Base-by-base conservation (phyloP, 2,888 invertebrate species). In the Gasteruption jaculator region DNA sequence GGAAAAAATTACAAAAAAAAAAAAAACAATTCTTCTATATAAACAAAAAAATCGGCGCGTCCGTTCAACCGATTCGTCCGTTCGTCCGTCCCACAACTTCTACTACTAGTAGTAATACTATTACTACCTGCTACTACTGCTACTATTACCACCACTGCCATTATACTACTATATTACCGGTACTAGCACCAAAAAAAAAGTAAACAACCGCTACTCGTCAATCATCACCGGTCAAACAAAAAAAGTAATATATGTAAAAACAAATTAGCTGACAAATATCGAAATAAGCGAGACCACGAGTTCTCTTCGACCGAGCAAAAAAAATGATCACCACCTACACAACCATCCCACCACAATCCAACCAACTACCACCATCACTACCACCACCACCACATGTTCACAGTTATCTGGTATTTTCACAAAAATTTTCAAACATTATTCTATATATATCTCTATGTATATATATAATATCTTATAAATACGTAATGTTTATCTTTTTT, bases 291-390 rank as follows among this genome's bases (percentile, higher is more conserved):
- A 57, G 61, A 65, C 60, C 61, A 59, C 60, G 56, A 65, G 63
- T 65, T 65, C 60, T 65, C 64, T 66, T 61, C 68, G 59, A 68
- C 60, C 60, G 63, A 66, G 68, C 63, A 65, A 68, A 30, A 65
- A 65, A 67, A 64, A 58, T 62, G 63, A 68, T 69, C 68, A 69
- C 61, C 63, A 67, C 66, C 63, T 68, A 68, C 65, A 69, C 69
- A 68, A n/a, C 66, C 68, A 67, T 68, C 68, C 65, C 60, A 65
- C 64, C 61, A 63, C 61, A 58, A 63, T 64, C 68, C 67, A 66
- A 65, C 59, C 61, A 64, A 65, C 56, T 60, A 63, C 63, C 56
- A 61, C 58, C 56, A 63, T 57, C 59, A 64, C 59, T 62, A 63
- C 57, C 51, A 62, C 65, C 58, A 68, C 65, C 60, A 67, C 65